A percentile compares a stretch with the other conserved stretches of the same genome.
Evolutionary conservation across 1,140 invertebrate species (phyloP).

Genomic region (Ganaspis sp.): DNA sequence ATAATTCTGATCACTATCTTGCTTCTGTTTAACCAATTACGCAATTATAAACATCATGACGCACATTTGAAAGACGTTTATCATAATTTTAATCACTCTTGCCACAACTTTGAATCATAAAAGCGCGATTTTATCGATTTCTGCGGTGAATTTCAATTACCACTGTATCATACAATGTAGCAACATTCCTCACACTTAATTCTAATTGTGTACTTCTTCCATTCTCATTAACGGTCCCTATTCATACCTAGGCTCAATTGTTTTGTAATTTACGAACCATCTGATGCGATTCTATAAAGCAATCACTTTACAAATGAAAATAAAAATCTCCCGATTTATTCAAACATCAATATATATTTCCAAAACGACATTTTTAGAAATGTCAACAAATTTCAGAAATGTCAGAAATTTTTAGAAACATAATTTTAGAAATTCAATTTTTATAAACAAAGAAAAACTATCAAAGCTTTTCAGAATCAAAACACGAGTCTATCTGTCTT

Average conservation of each 20-base stretch:
- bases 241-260: background rate
- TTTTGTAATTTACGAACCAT: too few species aligned
- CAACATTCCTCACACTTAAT: background rate
- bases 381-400: too few species aligned
- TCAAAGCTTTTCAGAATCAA: too few species aligned
- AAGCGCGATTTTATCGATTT: background rate
- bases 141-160: background rate
- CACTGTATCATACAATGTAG: background rate
- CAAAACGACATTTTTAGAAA: too few species aligned
- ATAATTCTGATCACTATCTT: background rate
- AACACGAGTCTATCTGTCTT: too few species aligned
- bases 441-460: too few species aligned
- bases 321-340: too few species aligned
- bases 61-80: constrained; percentile 11
- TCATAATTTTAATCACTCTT: constrained; percentile 8
- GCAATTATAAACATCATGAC: background rate
- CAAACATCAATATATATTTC: too few species aligned
- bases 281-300: too few species aligned
- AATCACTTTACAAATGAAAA: too few species aligned
- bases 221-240: background rate
- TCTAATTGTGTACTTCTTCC: background rate
- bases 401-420: too few species aligned
- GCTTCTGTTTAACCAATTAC: constrained; percentile 16
- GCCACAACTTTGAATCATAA: background rate
- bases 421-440: too few species aligned